These are phyloP conservation scores for Cosmia pyralina DNA, from an alignment of 2,888 invertebrate species.

Conservation along the genomic window DNA sequence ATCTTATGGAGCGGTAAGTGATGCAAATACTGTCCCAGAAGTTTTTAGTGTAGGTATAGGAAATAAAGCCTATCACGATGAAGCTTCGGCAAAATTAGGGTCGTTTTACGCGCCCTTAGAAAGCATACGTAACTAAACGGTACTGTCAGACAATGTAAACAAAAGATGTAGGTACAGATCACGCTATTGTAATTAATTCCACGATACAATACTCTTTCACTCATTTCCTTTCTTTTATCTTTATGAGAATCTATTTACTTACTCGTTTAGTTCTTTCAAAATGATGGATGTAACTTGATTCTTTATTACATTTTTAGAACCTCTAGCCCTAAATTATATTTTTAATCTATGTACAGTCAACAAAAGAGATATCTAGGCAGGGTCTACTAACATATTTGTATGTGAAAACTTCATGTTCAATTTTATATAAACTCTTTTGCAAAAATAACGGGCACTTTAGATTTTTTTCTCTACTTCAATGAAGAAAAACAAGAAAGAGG, in stretches of 20 bases:
- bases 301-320: background rate
- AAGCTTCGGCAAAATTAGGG: constrained; percentile 29
- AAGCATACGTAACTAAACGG: constrained; percentile 26
- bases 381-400: too few species aligned
- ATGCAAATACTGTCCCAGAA: constrained; percentile 3
- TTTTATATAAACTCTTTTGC: too few species aligned
- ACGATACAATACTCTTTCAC: constrained; percentile 37
- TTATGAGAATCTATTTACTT: constrained; percentile 28
- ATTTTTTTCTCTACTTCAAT: too few species aligned
- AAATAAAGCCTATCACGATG: constrained; percentile 3
- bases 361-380: too few species aligned
- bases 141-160: constrained; percentile 41
- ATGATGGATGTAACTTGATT: constrained; percentile 12
- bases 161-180: constrained; percentile 35
- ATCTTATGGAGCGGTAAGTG: too few species aligned
- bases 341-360: background rate
- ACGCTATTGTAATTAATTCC: constrained; percentile 53
- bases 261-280: constrained; percentile 19
- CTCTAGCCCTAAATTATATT: background rate
- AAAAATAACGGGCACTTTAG: too few species aligned
- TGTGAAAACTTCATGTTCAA: too few species aligned
- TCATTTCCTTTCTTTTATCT: constrained; percentile 43
- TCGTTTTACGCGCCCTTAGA: constrained; percentile 22
- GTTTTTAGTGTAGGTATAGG: constrained; percentile 2
- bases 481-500: too few species aligned